Percentiles rank a stretch among this genome's conserved stretches.
These are phyloP conservation scores for Prietella phreatophila DNA, from an alignment of 2,113 vertebrate species.

Conservation along the genomic window DNA sequence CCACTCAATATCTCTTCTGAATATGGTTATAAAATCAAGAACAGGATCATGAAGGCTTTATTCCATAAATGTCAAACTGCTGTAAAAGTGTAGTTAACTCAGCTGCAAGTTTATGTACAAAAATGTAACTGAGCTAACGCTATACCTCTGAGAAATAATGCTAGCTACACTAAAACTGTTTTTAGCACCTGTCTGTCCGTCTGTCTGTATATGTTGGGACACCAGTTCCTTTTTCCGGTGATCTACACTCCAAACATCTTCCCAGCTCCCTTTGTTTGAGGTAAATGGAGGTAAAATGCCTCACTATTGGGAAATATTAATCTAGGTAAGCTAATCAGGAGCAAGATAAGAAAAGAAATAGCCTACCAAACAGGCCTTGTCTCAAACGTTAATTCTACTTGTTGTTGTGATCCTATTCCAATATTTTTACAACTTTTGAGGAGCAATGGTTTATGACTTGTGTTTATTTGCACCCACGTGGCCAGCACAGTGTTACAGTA, in stretches of 20 bases:
- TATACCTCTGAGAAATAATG: background rate
- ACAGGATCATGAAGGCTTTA: background rate
- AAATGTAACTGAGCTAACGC: background rate
- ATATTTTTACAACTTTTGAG: background rate
- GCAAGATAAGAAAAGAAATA: background rate
- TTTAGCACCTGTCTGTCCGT: background rate
- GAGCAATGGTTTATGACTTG: background rate
- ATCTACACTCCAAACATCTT: background rate
- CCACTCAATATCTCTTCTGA: slow-evolving; percentile 19
- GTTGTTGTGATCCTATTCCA: background rate
- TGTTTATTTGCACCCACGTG: background rate
- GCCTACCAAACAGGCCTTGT: background rate
- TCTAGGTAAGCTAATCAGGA: background rate
- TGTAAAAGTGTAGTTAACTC: slow-evolving; percentile 27
- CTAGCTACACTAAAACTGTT: background rate
- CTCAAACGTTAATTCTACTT: background rate
- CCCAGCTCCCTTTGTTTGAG: background rate
- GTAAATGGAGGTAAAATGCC: background rate
- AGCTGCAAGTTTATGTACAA: background rate
- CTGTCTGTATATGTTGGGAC: background rate
- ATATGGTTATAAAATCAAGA: background rate
- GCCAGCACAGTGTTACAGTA: background rate
- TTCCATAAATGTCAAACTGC: slow-evolving; percentile 18
- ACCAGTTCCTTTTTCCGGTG: background rate
- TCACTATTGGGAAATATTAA: background rate